These are phyloP conservation scores for Acanthis flammea DNA, from an alignment of 2,797 vertebrate genomes.

Conservation along the genomic window DNA sequence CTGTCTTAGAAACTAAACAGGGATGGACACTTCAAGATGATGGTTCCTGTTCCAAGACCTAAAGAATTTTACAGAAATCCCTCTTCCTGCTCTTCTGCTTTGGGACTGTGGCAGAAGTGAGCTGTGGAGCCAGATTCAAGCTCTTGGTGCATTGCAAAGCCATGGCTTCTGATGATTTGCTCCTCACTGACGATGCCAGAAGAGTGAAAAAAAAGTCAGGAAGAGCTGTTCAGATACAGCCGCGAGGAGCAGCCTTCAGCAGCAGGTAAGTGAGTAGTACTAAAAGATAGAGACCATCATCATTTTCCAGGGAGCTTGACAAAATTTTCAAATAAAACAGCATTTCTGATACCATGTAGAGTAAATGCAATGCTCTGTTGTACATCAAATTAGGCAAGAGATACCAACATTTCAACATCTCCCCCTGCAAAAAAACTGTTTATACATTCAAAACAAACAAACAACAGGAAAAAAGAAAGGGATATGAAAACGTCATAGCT, in stretches of 20 bases:
- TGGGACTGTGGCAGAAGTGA: neutral
- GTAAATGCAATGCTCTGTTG: neutral
- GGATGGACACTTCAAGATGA: neutral
- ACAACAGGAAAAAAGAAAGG: neutral
- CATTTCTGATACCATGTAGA: neutral
- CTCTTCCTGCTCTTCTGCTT: neutral
- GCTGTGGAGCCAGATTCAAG: neutral
- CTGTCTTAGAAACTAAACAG: neutral
- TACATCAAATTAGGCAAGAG: neutral
- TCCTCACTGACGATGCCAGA: neutral
- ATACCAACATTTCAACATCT: neutral
- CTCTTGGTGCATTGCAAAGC: neutral
- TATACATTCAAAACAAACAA: neutral
- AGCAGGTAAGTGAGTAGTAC: neutral
- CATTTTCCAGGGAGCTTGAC: neutral
- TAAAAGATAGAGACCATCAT: neutral
- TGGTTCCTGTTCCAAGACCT: neutral
- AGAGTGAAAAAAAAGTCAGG: neutral
- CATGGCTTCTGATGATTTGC: neutral
- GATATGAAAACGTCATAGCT: neutral
- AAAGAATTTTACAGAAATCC: neutral
- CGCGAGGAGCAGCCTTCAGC: neutral
- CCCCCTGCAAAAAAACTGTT: neutral
- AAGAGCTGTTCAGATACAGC: neutral
- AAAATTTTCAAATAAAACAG: neutral